Conservation (phyloP, 2,113 vertebrate genomes). For the Pseudopodoces humilis region DNA sequence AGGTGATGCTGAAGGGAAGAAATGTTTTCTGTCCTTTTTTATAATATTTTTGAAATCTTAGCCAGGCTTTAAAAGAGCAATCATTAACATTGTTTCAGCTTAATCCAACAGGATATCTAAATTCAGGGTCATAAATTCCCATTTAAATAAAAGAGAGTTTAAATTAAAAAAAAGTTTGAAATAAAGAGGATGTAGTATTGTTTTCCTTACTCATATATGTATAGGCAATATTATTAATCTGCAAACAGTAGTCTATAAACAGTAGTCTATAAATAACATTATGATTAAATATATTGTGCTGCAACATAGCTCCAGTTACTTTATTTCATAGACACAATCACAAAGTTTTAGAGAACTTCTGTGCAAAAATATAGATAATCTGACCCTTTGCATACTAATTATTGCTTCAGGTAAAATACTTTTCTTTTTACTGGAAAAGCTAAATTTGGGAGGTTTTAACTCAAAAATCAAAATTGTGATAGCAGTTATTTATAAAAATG, state of each 20-base stretch:
- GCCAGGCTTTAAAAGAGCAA: not conserved
- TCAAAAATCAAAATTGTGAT: not conserved
- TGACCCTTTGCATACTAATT: not conserved
- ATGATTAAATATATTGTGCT: not conserved
- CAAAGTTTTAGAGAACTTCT: not conserved
- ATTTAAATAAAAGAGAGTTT: not conserved
- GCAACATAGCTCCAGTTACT: not conserved
- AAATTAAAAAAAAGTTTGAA: not conserved
- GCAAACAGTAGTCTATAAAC: not conserved
- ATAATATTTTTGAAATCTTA: not conserved
- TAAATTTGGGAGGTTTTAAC: accelerated
- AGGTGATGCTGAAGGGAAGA: not conserved
- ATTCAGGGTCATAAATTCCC: not conserved
- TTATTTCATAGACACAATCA: not conserved
- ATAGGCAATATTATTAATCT: not conserved
- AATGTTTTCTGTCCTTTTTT: not conserved
- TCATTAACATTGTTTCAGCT: not conserved
- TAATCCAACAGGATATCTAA: not conserved
- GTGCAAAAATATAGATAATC: not conserved
- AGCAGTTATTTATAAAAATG: not conserved
- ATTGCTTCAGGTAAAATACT: not conserved
- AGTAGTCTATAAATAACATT: not conserved
- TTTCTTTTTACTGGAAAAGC: not conserved
- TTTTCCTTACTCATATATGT: not conserved
- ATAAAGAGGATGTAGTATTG: not conserved